Evolutionary conservation across 2,797 vertebrate species (phyloP).

Genomic region (Arctocebus calabarensis): DNA sequence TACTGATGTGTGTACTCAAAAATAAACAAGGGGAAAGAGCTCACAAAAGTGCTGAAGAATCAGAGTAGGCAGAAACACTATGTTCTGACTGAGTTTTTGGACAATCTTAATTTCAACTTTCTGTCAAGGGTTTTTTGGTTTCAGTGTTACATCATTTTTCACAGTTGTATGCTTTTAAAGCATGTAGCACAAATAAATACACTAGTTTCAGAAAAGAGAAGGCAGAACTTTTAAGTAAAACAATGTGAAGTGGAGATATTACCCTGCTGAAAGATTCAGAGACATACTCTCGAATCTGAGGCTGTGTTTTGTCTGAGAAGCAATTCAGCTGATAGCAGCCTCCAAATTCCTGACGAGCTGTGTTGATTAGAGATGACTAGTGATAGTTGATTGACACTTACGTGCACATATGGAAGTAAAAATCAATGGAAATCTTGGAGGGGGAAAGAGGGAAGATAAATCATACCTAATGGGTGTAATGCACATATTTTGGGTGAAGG

Average conservation of each 20-base stretch:
- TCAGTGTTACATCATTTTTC: conserved; percentile 54
- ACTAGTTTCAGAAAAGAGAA: conserved; percentile 42
- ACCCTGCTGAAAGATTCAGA: not conserved
- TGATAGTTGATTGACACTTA: not conserved
- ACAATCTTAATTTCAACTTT: conserved; percentile 50
- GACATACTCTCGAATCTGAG: not conserved
- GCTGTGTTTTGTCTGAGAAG: conserved; percentile 36
- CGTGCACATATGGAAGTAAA: too few species aligned
- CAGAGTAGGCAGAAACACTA: conserved; percentile 57
- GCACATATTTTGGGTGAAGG: too few species aligned
- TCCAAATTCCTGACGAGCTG: not conserved
- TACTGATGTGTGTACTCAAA: conserved; percentile 58
- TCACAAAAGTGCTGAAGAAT: conserved; percentile 39
- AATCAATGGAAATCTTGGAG: too few species aligned
- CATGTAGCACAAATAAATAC: conserved; percentile 19
- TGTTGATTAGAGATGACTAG: not conserved
- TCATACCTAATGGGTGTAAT: too few species aligned
- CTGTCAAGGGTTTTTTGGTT: conserved; percentile 49
- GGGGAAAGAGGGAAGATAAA: too few species aligned
- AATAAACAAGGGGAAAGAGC: conserved; percentile 13
- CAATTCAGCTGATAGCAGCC: not conserved
- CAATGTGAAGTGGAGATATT: not conserved
- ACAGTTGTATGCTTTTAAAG: conserved; percentile 20
- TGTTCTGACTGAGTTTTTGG: conserved; percentile 66
- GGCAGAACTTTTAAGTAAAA: conserved; percentile 55